Evolutionary conservation across 2,888 invertebrate genomes (phyloP).

Genomic region (Spialia ferax): DNA sequence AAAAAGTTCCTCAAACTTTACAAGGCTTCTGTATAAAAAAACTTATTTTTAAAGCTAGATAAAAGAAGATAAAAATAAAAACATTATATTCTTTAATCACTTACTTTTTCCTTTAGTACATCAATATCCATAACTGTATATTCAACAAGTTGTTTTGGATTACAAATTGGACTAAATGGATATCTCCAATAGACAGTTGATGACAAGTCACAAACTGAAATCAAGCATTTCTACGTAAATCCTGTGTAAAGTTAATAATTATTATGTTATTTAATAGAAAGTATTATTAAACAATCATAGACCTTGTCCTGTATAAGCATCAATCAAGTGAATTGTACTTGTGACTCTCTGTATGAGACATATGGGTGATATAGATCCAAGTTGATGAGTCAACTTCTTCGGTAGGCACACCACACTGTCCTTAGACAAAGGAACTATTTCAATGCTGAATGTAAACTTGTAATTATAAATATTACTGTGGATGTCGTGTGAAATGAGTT

Average conservation of each 20-base stretch:
- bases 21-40: no score
- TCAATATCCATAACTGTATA: conserved; percentile 98
- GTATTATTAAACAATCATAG: conserved; percentile 53
- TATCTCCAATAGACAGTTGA: conserved; percentile 94
- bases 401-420: conserved; percentile 97
- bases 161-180: conserved; percentile 95
- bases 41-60: no score
- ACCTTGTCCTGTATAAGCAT: conserved; percentile 95
- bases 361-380: conserved; percentile 95
- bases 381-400: conserved; percentile 93
- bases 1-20: no score
- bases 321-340: conserved; percentile 96
- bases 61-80: no score
- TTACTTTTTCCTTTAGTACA: conserved; percentile 88
- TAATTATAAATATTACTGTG: conserved; percentile 99
- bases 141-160: conserved; percentile 96
- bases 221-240: not conserved
- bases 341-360: conserved; percentile 96
- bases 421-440: conserved; percentile 98
- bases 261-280: not conserved
- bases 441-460: conserved; percentile 97
- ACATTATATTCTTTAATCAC: conserved; percentile 52
- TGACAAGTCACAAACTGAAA: conserved; percentile 93
- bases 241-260: not conserved
- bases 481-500: conserved; percentile 98